phyloP scores from a whole-genome alignment of 1,140 invertebrate genomes.

The Drosophila kohkoa region DNA sequence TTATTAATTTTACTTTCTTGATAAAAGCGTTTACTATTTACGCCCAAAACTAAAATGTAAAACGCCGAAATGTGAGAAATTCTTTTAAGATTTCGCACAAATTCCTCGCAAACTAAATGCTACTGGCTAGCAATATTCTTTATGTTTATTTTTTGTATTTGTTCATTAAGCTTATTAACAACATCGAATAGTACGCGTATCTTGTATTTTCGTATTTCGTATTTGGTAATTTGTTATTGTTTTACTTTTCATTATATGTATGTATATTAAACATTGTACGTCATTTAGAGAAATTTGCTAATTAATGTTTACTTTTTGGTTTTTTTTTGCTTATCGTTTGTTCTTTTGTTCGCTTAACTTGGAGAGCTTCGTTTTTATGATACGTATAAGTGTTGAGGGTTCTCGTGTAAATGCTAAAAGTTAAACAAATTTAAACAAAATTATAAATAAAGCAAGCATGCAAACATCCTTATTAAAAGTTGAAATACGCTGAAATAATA shows the following conservation, averaged over 20 bases:
- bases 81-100: constrained; percentile 13
- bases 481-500: constrained; percentile 38
- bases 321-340: constrained; percentile 51
- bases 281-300: constrained; percentile 80
- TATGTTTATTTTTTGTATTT: constrained; percentile 18
- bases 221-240: constrained; percentile 42
- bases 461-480: constrained; percentile 1
- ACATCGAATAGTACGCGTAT: constrained; percentile 80
- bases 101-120: constrained; percentile 67
- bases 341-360: constrained; percentile 67
- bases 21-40: constrained; percentile 80
- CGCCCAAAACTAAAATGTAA: constrained; percentile 69
- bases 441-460: constrained; percentile 15
- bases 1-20: constrained; percentile 44
- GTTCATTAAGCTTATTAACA: constrained; percentile 77
- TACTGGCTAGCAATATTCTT: constrained; percentile 71
- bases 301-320: constrained; percentile 64
- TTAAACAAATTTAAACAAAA: constrained; percentile 15
- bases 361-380: constrained; percentile 82
- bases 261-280: constrained; percentile 76
- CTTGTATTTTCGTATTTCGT: constrained; percentile 39
- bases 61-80: constrained; percentile 36
- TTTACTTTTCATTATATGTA: constrained; percentile 54
- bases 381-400: constrained; percentile 80
- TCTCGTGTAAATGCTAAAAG: constrained; percentile 47